A percentile compares a stretch with the other conserved stretches of the same genome.
Conservation (phyloP, 2,113 vertebrate genomes). For the Mustela nigripes region DNA sequence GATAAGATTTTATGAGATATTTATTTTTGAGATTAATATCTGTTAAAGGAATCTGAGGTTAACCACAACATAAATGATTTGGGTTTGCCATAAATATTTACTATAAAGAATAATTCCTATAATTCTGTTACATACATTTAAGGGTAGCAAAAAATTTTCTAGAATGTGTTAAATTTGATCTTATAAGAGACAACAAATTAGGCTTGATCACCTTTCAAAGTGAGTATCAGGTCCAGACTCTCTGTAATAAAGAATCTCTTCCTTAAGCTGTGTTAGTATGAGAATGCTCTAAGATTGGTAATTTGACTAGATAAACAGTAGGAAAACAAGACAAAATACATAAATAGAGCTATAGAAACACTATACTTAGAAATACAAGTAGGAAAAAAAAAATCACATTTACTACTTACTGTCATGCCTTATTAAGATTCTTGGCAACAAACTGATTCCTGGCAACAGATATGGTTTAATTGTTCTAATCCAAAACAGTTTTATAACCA, state of each 20-base stretch:
- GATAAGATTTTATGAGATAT: background rate
- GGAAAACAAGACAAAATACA: background rate
- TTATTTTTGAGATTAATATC: conserved; percentile 4
- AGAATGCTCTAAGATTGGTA: background rate
- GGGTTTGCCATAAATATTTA: background rate
- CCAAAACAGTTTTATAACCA: background rate
- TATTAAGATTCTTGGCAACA: background rate
- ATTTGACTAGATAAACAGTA: background rate
- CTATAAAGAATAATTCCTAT: background rate
- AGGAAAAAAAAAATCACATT: background rate
- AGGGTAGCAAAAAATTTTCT: background rate
- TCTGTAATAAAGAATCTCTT: background rate
- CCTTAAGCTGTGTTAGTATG: background rate
- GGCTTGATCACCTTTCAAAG: background rate
- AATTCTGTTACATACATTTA: background rate
- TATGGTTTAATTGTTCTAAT: background rate
- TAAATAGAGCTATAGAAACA: background rate
- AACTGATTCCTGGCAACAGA: background rate
- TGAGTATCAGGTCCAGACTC: background rate
- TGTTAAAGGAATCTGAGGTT: background rate
- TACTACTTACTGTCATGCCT: background rate
- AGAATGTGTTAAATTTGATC: background rate
- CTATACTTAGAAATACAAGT: background rate
- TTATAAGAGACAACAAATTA: background rate
- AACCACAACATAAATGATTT: background rate